Percentiles rank a stretch among this genome's conserved stretches.
Conservation (phyloP, 2,797 vertebrate genomes). For the Caiman crocodilus region DNA sequence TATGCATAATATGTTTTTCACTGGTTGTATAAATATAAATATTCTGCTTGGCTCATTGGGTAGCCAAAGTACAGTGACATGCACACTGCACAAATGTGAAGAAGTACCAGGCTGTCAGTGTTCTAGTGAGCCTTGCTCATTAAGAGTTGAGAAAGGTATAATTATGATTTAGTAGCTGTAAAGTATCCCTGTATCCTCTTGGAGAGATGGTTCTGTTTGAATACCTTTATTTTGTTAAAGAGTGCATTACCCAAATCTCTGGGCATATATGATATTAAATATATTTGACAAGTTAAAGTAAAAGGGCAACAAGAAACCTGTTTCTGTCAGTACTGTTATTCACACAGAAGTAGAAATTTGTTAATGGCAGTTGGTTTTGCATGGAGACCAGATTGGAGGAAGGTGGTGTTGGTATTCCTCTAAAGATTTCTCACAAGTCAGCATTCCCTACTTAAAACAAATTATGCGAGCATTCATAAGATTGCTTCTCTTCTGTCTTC, state of each 20-base stretch:
- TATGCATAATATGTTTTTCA: background rate
- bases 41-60: background rate
- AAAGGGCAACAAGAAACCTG: slow-evolving; percentile 1
- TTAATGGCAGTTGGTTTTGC: background rate
- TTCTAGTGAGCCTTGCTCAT: background rate
- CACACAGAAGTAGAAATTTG: background rate
- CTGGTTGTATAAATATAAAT: background rate
- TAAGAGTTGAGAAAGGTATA: background rate
- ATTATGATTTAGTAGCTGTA: background rate
- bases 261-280: background rate
- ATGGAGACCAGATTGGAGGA: background rate
- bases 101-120: background rate
- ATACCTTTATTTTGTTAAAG: background rate
- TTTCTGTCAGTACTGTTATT: background rate
- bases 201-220: background rate
- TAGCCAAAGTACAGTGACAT: slow-evolving; percentile 29
- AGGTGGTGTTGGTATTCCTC: background rate
- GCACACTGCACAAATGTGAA: background rate
- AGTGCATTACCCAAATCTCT: background rate
- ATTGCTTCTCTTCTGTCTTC: background rate
- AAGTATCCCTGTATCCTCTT: background rate
- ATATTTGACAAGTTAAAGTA: background rate
- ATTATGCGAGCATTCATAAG: background rate
- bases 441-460: background rate
- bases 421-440: background rate